These are phyloP conservation scores for Furcula furcula DNA, from an alignment of 2,888 invertebrate genomes.

Conservation along the genomic window DNA sequence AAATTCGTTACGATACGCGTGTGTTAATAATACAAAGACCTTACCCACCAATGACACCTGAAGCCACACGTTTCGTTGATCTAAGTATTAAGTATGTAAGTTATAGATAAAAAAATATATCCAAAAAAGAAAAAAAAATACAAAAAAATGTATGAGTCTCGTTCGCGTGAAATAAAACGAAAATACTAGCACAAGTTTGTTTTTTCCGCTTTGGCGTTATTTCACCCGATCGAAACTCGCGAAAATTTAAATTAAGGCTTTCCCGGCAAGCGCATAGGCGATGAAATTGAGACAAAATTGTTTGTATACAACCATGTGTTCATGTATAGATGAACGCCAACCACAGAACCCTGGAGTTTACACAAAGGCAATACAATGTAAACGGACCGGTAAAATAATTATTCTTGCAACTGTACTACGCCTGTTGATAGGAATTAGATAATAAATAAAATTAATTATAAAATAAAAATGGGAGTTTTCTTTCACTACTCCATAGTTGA, in stretches of 20 bases:
- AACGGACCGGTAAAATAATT: conserved; percentile 61
- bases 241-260: conserved; percentile 66
- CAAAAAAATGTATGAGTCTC: conserved; percentile 59
- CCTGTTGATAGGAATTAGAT: conserved; percentile 78
- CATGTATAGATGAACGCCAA: conserved; percentile 34
- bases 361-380: conserved; percentile 51
- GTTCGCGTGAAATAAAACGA: conserved; percentile 58
- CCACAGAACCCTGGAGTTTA: conserved; percentile 27
- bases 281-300: conserved; percentile 37
- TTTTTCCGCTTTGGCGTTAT: conserved; percentile 45
- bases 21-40: conserved; percentile 67
- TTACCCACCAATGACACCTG: conserved; percentile 78
- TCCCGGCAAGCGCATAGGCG: conserved; percentile 63
- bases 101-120: conserved; percentile 70
- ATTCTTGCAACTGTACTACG: conserved; percentile 78
- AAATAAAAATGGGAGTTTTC: conserved; percentile 42
- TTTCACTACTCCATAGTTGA: conserved; percentile 22
- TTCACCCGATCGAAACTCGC: conserved; percentile 67
- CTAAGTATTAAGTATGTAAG: conserved; percentile 79
- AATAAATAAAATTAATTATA: conserved; percentile 80
- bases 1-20: conserved; percentile 34
- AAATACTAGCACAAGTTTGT: conserved; percentile 40
- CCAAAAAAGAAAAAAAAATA: conserved; percentile 56
- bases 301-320: conserved; percentile 47
- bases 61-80: conserved; percentile 76